Evolutionary conservation across 1,140 invertebrate genomes (phyloP).

Genomic region (Drosophila repletoides): DNA sequence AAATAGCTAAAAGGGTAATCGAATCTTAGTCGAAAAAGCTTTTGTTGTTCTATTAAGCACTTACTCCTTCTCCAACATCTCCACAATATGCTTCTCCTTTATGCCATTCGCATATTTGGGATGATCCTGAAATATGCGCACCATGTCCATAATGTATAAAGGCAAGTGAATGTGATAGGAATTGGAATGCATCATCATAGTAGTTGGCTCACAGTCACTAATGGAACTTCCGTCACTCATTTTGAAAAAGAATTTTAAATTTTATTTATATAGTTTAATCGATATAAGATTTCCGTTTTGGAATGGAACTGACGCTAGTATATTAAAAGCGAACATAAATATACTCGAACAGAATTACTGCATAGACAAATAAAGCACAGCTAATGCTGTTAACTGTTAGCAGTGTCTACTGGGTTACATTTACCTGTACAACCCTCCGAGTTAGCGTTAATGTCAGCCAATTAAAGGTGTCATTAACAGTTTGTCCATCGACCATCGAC

Average conservation of each 20-base stretch:
- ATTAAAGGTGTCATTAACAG: conserved; percentile 81
- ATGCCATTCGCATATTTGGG: conserved; percentile 69
- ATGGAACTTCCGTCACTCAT: conserved; percentile 61
- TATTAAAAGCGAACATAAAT: too few relatives aligned
- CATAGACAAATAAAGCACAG: conserved; percentile 8
- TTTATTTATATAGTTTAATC: neutral
- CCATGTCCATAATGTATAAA: conserved; percentile 71
- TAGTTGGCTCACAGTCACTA: conserved; percentile 63
- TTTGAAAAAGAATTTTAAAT: neutral
- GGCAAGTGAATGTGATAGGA: conserved; percentile 71
- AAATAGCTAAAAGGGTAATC: too few relatives aligned
- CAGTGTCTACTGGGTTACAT: too few relatives aligned
- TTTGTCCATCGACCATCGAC: too few relatives aligned
- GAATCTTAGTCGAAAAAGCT: too few relatives aligned
- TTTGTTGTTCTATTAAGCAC: too few relatives aligned
- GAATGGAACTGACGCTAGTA: too few relatives aligned
- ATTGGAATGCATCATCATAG: conserved; percentile 59
- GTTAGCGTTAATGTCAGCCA: conserved; percentile 67
- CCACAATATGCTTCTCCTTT: conserved; percentile 62
- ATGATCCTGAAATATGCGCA: conserved; percentile 76
- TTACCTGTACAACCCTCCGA: neutral
- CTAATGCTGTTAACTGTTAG: too few relatives aligned
- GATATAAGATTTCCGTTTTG: neutral
- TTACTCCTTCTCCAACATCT: conserved; percentile 75
- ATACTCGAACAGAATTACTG: neutral